Evolutionary conservation across 2,113 vertebrate species (phyloP).

Genomic region (Heterochromis multidens): DNA sequence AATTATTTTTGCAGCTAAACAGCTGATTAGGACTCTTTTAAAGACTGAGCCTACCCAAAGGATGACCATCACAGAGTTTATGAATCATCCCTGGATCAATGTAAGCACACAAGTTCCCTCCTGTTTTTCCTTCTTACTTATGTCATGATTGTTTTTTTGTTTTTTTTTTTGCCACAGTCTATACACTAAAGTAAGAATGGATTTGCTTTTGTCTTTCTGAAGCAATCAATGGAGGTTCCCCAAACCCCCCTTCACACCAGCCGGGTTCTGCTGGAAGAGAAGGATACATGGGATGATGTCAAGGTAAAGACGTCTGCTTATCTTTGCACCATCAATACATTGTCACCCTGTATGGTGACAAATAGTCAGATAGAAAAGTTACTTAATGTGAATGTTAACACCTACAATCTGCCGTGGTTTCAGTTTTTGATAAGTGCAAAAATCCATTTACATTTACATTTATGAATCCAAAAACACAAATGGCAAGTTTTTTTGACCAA

Average conservation of each 20-base stretch:
- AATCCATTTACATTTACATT: background rate
- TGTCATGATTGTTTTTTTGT: background rate
- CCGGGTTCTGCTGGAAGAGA: slow-evolving; percentile 93
- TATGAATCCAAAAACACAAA: background rate
- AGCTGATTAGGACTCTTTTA: slow-evolving; percentile 90
- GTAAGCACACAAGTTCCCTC: slow-evolving; percentile 64
- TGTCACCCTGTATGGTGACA: background rate
- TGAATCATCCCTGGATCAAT: slow-evolving; percentile 99
- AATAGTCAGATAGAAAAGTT: background rate
- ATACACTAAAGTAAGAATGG: background rate
- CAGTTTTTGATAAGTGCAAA: background rate
- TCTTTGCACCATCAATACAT: background rate
- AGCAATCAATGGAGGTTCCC: slow-evolving; percentile 96
- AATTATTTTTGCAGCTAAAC: slow-evolving; percentile 82
- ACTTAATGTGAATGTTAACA: background rate
- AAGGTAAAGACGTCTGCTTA: slow-evolving; percentile 79
- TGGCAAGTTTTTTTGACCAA: background rate
- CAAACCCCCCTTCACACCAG: slow-evolving; percentile 98
- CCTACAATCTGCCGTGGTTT: background rate
- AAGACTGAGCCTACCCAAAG: slow-evolving; percentile 96
- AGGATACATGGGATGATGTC: slow-evolving; percentile 94
- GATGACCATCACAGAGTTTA: slow-evolving; percentile 98
- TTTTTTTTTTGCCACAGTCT: background rate
- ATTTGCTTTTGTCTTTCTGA: background rate
- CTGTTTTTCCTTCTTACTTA: background rate